A percentile compares a stretch with the other conserved stretches of the same genome.
Evolutionary conservation across 23 tunicate species (phyloP).

Genomic region (Trididemnum nubilum): DNA sequence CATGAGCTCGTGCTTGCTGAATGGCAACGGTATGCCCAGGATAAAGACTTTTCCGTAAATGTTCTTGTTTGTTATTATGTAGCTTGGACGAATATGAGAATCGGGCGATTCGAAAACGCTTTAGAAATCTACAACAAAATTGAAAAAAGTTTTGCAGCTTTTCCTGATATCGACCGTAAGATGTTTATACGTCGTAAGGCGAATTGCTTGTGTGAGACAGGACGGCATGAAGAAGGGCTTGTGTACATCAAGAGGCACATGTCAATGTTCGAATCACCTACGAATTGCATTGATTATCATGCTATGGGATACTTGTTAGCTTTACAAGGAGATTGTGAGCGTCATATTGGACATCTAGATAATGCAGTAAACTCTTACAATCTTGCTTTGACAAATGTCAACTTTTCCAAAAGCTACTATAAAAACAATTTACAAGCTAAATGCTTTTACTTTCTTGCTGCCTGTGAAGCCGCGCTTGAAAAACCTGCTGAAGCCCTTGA

Average conservation of each 20-base stretch:
- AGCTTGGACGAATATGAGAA: not conserved
- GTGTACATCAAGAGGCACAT: not conserved
- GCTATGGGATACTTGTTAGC: not conserved
- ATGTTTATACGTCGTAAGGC: not conserved
- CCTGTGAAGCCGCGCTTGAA: not conserved
- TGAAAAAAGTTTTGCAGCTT: not conserved
- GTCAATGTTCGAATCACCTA: not conserved
- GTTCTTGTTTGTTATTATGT: too few relatives aligned
- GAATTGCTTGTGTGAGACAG: not conserved
- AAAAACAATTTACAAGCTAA: not conserved
- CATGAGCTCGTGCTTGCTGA: too few relatives aligned
- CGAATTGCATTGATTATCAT: not conserved
- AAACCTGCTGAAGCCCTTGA: not conserved
- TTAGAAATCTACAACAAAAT: not conserved
- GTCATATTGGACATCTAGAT: not conserved
- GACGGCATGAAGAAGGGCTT: not conserved
- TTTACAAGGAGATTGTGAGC: not conserved
- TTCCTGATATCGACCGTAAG: too few relatives aligned
- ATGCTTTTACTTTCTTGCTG: not conserved
- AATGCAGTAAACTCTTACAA: not conserved
- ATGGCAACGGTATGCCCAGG: too few relatives aligned
- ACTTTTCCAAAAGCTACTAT: not conserved
- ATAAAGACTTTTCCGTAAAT: too few relatives aligned
- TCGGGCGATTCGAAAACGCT: not conserved
- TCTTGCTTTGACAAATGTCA: not conserved